A percentile compares a stretch with the other conserved stretches of the same genome.
These are phyloP conservation scores for Gobio occitaniae DNA, from an alignment of 2,797 vertebrate species.

Conservation along the genomic window DNA sequence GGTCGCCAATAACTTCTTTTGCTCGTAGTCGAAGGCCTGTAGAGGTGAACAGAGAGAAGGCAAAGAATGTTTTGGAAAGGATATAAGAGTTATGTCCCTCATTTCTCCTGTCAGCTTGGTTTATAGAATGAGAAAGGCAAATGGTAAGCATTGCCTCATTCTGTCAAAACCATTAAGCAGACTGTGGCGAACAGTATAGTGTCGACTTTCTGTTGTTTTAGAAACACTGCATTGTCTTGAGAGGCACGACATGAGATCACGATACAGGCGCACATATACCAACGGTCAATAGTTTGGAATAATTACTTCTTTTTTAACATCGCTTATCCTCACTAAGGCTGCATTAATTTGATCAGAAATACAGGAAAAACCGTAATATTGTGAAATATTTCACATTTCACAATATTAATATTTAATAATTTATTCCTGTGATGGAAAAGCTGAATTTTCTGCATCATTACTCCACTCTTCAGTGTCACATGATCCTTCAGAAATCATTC, in stretches of 20 bases:
- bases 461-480: background rate
- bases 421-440: too few relatives aligned
- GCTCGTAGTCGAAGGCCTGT: slow-evolving; percentile 90
- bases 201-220: slow-evolving; percentile 1
- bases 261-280: background rate
- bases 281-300: background rate
- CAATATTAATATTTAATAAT: too few relatives aligned
- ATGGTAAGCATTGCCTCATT: slow-evolving; percentile 52
- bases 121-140: slow-evolving; percentile 23
- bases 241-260: slow-evolving; percentile 3
- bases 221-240: slow-evolving; percentile 3
- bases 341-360: background rate
- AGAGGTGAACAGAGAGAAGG: slow-evolving; percentile 57
- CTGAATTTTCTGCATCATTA: too few relatives aligned
- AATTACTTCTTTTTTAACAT: background rate
- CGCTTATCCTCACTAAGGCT: background rate
- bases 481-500: background rate
- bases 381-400: background rate
- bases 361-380: background rate
- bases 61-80: slow-evolving; percentile 44
- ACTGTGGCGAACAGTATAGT: background rate
- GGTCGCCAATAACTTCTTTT: slow-evolving; percentile 90
- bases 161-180: slow-evolving; percentile 49
- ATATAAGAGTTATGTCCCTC: slow-evolving; percentile 35
- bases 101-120: slow-evolving; percentile 49